Base-by-base conservation (phyloP, 2,888 invertebrate genomes). In the Neoitamus cyanurus region DNA sequence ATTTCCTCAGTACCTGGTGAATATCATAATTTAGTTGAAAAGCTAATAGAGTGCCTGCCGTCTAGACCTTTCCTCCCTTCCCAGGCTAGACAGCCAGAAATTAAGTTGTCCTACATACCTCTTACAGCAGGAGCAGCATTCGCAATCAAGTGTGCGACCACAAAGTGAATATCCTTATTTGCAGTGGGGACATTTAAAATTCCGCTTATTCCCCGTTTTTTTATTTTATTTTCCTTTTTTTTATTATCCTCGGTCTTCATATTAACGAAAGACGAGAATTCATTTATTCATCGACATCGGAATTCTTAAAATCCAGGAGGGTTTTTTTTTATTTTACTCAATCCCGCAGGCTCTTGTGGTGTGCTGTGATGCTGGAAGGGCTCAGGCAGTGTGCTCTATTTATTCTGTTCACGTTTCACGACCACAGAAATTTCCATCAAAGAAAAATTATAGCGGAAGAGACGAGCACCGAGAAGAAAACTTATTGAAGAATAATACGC, bases 381-480 rank as follows among this genome's bases (percentile, higher is more conserved):
- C 70, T 70, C 70, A 70, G 70, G n/a, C 70, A 30, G 70, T 15
- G 25, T 20, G 36, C 20, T 37, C 28, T 75, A 75, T 37, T 75
- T 80, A 80, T 80, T 80, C 78, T 11, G 58, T 58, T 80, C 78
- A 80, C 58, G 78, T 58, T 80, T 58, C 15, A 34, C 58, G 58
- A 58, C 30, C 78, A 82, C 48, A 69, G 48, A 69, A 69, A 82
- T 82, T 82, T 69, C 69, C 82, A 82, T 82, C 82, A 69, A 82
- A 82, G 69, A 37, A 82, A 82, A 82, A 82, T 82, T 82, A 82
- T 82, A 28, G 82, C 69, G 69, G 69, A 82, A 82, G 69, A 69
- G 69, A 82, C 36, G 69, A 69, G 69, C 11, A 28, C 36, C 69
- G 34, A 69, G 69, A 37, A 69, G 69, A 69, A 69, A 82, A 82